Base-by-base conservation (phyloP, 2,888 invertebrate species). In the Dichetophora obliterata region DNA sequence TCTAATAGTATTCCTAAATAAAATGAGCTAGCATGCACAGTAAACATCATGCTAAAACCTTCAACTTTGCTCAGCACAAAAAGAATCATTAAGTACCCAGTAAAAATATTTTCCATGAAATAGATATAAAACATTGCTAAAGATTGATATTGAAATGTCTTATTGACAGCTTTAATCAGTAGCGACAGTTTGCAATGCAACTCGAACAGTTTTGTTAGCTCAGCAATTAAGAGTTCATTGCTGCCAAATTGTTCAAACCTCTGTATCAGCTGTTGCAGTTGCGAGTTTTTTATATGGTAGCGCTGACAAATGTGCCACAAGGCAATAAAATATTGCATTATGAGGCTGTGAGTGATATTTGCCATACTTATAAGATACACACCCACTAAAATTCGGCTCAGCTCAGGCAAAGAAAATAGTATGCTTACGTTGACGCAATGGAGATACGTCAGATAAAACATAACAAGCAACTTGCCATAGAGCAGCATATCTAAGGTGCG, bases 291-390 rank as follows among this genome's bases (percentile, higher is more conserved):
- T 9, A n/a, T 37, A 0, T 19, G 34, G 5, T 34, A n/a, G 22
- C 66, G 43, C 11, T 11, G n/a, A 19, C 37, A 34, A 22, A 66
- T 66, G 22, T 66, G 66, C 66, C 66, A 66, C 37, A 66, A 5
- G 5, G 19, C 19, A 19, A 34, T 22, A 14, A 37, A 66, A 14
- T 66, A 66, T 14, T 37, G 66, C 11, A 66, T 5, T 4, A 37
- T 37, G 1, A 37, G 43, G 8, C 66, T 43, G 22, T 37, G 22
- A 9, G 37, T 37, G 4, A 34, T 66, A 37, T 37, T 66, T 9
- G 22, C 2, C 43, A 37, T 1, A 22, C 37, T 19, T 4, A 37
- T 5, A 4, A 43, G 8, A n/a, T 43, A 66, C 8, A 34, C 4
- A 9, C n/a, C 37, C 43, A 5, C 9, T 16, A 66, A 1, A 22